Base-by-base conservation (phyloP, 2,888 invertebrate genomes). In the Margaritifera margaritifera region DNA sequence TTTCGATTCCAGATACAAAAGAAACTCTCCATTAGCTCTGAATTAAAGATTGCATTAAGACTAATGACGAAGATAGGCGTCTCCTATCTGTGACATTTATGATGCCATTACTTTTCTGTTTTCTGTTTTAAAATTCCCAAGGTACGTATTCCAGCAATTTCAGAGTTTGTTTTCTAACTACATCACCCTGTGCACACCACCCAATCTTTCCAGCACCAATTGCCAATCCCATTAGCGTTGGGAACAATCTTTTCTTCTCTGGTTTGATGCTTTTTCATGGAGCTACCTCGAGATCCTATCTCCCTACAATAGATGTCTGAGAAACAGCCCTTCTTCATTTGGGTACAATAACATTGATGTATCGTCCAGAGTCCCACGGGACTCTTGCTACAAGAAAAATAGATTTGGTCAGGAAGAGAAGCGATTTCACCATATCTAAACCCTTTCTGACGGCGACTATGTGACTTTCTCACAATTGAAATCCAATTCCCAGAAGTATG, bases 21-120 rank as follows among this genome's bases (percentile, higher is more conserved):
- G 75, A 69, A 76, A 71, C 60, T 67, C 71, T 73, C 68, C 72
- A 76, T 75, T 75, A 75, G 72, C 75, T 62, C 68, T 72, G 72
- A 77, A 74, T 77, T 77, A 77, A 77, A 79, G 77, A 77, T 74
- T 74, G 73, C 79, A 75, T 75, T 77, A 79, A 72, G 74, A 73
- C 62, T 72, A 75, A 74, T 75, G 79, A 71, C 62, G 56, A 55
- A 64, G 79, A 75, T 79, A 74, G 66, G 57, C 54, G 65, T 25
- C 69, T 70, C 58, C 54, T 65, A 64, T 53, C 64, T 68, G 69
- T 71, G 74, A 72, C 71, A 72, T 71, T 73, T 65, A 31, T 62
- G 51, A 64, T 71, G 69, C 69, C 75, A 74, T 77, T 72, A 72
- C 66, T 66, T 69, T 68, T 72, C 61, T 57, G 53, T 64, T 74